Conservation (phyloP, 2,888 invertebrate genomes). For the Drosophila setosimentum region DNA sequence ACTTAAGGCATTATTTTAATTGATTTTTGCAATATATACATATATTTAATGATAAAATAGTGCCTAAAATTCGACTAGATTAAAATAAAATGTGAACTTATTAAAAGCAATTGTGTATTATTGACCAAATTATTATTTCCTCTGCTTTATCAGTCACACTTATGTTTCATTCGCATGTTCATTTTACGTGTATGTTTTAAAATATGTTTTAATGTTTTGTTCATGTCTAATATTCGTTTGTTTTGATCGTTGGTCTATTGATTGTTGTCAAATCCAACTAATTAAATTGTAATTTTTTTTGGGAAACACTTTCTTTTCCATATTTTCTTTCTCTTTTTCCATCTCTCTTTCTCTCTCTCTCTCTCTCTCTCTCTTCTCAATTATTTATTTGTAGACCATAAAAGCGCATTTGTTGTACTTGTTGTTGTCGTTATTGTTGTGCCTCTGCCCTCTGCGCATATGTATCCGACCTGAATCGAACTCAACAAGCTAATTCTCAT, state of each 20-base stretch:
- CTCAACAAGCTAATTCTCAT: conserved; percentile 45
- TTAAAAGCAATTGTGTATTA: conserved; percentile 68
- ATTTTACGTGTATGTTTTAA: conserved; percentile 26
- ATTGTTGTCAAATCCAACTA: conserved; percentile 44
- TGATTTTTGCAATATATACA: conserved; percentile 72
- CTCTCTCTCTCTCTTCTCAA: conserved; percentile 36
- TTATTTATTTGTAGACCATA: conserved; percentile 83
- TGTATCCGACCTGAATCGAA: conserved; percentile 43
- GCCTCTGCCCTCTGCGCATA: conserved; percentile 57
- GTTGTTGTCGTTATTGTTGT: conserved; percentile 69
- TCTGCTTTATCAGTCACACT: conserved; percentile 41
- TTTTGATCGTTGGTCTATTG: conserved; percentile 33
- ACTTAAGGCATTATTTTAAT: conserved; percentile 72
- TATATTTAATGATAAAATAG: conserved; percentile 45
- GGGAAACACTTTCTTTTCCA: conserved; percentile 32
- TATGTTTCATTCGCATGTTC: conserved; percentile 55
- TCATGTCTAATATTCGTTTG: conserved; percentile 41
- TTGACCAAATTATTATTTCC: conserved; percentile 26
- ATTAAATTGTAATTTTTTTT: conserved; percentile 34
- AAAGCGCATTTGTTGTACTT: conserved; percentile 70
- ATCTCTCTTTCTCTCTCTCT: conserved; percentile 48
- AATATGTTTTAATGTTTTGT: conserved; percentile 32
- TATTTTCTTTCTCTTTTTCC: conserved; percentile 47
- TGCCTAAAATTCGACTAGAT: conserved; percentile 53
- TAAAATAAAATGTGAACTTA: conserved; percentile 67